A percentile compares a stretch with the other conserved stretches of the same genome.
Conservation (phyloP, 2,888 invertebrate species). For the Steinernema hermaphroditum region DNA sequence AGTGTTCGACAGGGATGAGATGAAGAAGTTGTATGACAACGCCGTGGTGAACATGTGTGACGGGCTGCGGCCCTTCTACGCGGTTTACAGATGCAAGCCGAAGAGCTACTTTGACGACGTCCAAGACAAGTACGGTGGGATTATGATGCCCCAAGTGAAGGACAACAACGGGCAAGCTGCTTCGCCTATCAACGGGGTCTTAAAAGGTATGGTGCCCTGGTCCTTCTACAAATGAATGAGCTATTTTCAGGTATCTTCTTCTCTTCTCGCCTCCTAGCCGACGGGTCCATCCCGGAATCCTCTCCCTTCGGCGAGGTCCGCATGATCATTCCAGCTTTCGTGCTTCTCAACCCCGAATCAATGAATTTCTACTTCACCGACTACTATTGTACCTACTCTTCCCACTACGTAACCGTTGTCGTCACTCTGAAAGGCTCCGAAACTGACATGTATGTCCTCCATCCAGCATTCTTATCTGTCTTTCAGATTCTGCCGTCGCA, state of each 20-base stretch:
- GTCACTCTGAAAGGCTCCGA: constrained; percentile 50
- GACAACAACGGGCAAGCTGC: constrained; percentile 60
- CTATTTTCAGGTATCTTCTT: constrained; percentile 64
- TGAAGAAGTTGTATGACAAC: background rate
- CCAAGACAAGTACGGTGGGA: constrained; percentile 30
- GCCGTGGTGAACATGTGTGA: background rate
- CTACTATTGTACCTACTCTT: constrained; percentile 66
- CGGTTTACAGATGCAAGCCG: constrained; percentile 52
- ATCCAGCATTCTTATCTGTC: too few relatives aligned
- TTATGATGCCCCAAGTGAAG: constrained; percentile 55
- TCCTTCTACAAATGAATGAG: background rate
- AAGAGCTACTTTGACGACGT: constrained; percentile 47
- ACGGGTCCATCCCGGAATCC: constrained; percentile 47
- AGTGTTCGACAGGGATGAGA: background rate
- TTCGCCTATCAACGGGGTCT: constrained; percentile 57
- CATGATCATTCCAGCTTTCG: constrained; percentile 47
- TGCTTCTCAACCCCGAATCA: constrained; percentile 42
- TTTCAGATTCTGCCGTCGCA: constrained; percentile 47
- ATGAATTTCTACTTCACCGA: constrained; percentile 66
- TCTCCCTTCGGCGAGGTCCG: constrained; percentile 64
- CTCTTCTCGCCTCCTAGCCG: constrained; percentile 57
- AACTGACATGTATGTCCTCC: constrained; percentile 50
- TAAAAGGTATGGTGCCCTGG: constrained; percentile 41
- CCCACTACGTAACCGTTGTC: constrained; percentile 66
- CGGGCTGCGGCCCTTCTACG: constrained; percentile 29